Base-by-base conservation (phyloP, 2,797 vertebrate species). In the Characodon lateralis region DNA sequence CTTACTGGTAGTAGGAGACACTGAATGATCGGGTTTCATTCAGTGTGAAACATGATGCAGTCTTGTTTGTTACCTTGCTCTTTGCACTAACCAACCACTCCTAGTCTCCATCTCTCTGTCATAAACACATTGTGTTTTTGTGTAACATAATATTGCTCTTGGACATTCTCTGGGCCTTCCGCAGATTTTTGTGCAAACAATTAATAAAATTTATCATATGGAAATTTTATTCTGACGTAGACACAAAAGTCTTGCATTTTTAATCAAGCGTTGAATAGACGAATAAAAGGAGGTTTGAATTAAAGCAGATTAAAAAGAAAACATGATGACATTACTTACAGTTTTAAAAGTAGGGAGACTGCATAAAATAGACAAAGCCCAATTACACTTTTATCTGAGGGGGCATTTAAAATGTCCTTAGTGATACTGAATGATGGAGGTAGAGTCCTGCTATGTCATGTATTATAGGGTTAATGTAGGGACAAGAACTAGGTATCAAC, bases 41-140 rank as follows among this genome's bases (percentile, higher is more conserved):
- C 87, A 73, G 78, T 82, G 78, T 89, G 91, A 93, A 94, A 94
- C 86, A 89, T 88, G 93, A 94, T 92, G 92, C 91, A 92, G 81
- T 83, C 72, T 76, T 76, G 78, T 89, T 87, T 79, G 76, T 92
- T 88, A 93, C 89, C 87, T 91, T 89, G 79, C 86, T 92, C 84
- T 85, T 87, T 89, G 76, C 82, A 73, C 81, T 78, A 82, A 78
- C 78, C 83, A 73, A 88, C 80, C n/a, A 18, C 63, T 79, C 82
- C 78, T 78, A 43, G 56, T 51, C 78, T 72, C 68, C 55, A 66
- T 26, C 63, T 78, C 41, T 26, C 43, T 24, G 58, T 46, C 58
- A n/a, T 66, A 63, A 43, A 61, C 72, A 80, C 79, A 76, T 63
- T 83, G 76, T 53, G 80, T 41, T 72, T 39, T 56, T 7, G 9